These are phyloP conservation scores for Atopsyche davidsoni DNA, from an alignment of 1,140 invertebrate genomes.

Conservation along the genomic window DNA sequence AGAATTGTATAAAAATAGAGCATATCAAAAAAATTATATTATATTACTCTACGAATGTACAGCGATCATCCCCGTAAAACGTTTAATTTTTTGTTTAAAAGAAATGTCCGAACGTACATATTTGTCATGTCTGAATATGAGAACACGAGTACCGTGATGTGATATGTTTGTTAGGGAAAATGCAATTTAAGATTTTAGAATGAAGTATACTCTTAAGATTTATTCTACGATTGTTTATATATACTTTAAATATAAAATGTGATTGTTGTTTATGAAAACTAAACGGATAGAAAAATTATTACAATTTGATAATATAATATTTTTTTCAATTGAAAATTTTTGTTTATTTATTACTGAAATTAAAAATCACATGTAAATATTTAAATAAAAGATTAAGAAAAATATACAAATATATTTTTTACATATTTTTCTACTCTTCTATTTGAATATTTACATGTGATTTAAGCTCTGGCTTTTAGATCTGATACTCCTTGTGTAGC, in stretches of 20 bases:
- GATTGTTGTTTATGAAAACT: slow-evolving; percentile 17
- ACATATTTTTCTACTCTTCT: neutral
- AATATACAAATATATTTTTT: slow-evolving; percentile 8
- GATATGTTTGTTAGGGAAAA: slow-evolving; percentile 28
- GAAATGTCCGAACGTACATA: neutral
- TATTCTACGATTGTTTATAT: slow-evolving; percentile 21
- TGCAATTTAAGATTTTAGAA: slow-evolving; percentile 28
- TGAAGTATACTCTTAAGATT: slow-evolving; percentile 13
- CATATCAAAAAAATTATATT: slow-evolving; percentile 10
- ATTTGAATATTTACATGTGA: neutral
- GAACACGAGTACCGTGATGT: slow-evolving; percentile 29
- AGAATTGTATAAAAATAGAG: neutral
- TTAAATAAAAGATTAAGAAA: slow-evolving; percentile 5
- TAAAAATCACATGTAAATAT: too few species aligned
- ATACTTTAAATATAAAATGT: too few species aligned
- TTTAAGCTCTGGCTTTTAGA: neutral
- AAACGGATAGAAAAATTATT: slow-evolving; percentile 30
- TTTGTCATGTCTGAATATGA: neutral
- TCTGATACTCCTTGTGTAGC: neutral
- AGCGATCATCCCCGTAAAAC: neutral
- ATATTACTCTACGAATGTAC: slow-evolving; percentile 7
- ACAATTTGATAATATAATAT: slow-evolving; percentile 30
- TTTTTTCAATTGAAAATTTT: slow-evolving; percentile 23
- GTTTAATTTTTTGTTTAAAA: slow-evolving; percentile 2
- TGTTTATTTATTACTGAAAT: slow-evolving; percentile 14